Conservation (phyloP, 2,888 invertebrate species). For the Syrphus vitripennis region DNA sequence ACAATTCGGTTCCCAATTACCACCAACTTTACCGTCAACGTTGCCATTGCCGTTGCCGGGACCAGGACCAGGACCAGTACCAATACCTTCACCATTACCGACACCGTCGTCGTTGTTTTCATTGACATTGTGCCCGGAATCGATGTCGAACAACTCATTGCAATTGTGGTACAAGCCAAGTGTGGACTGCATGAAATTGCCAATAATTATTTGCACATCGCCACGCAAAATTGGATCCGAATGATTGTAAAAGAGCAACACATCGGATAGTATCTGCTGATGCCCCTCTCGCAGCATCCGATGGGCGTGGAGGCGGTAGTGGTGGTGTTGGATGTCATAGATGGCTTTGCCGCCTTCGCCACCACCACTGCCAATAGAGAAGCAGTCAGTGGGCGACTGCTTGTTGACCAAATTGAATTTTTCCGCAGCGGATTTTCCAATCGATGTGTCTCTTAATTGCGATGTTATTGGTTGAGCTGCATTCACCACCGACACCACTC, state of each 20-base stretch:
- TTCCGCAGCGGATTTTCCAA: slow-evolving; percentile 72
- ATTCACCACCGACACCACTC: slow-evolving; percentile 74
- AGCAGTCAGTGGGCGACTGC: background rate
- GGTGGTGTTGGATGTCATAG: slow-evolving; percentile 21
- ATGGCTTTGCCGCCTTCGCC: background rate
- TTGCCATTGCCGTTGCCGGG: background rate
- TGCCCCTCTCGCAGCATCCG: slow-evolving; percentile 37
- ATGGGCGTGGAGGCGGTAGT: slow-evolving; percentile 5
- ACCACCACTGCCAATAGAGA: background rate
- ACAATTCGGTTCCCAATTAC: slow-evolving; percentile 62
- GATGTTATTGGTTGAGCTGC: slow-evolving; percentile 55
- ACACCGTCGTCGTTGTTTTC: background rate
- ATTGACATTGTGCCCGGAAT: background rate
- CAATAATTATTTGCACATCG: slow-evolving; percentile 79
- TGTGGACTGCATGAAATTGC: slow-evolving; percentile 78
- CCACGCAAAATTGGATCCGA: slow-evolving; percentile 80
- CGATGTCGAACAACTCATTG: slow-evolving; percentile 54
- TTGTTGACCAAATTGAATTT: slow-evolving; percentile 72
- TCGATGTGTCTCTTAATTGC: slow-evolving; percentile 67
- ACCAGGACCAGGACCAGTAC: background rate
- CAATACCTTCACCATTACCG: background rate
- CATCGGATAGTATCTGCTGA: slow-evolving; percentile 75
- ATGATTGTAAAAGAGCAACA: slow-evolving; percentile 79
- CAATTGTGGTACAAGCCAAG: slow-evolving; percentile 62
- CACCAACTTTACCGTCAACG: background rate